phyloP scores from a whole-genome alignment of 2,797 vertebrate species.

The Sylvilagus floridanus region DNA sequence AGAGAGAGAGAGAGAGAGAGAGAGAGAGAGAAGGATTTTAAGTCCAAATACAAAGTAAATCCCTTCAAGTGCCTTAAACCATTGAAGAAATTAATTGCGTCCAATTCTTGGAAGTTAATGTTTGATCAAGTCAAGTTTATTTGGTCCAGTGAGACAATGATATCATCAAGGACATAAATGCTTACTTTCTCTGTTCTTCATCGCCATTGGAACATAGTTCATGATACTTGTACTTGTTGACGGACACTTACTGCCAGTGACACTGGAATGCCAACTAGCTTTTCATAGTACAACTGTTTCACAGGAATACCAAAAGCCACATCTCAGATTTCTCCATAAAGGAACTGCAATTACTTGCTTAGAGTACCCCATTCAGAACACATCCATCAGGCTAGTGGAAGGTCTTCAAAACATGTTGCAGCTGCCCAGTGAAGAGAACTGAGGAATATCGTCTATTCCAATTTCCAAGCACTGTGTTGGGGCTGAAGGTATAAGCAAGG shows the following conservation, averaged over 20 bases:
- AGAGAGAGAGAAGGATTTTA: neutral
- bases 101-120: neutral
- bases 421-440: neutral
- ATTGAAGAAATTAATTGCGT: neutral
- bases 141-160: neutral
- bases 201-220: too few relatives aligned
- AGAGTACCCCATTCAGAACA: neutral
- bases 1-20: too few relatives aligned
- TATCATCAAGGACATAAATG: neutral
- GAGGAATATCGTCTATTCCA: rapidly evolving
- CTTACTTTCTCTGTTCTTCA: neutral
- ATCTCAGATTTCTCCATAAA: neutral
- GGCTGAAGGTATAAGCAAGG: neutral
- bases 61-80: neutral
- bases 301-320: neutral
- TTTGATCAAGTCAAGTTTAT: neutral
- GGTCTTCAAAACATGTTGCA: neutral
- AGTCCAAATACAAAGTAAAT: neutral
- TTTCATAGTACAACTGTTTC: neutral
- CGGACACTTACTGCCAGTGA: neutral
- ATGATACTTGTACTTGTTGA: neutral
- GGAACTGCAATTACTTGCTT: neutral
- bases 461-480: neutral
- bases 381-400: neutral
- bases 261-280: neutral